These are phyloP conservation scores for Phortica okadai DNA, from an alignment of 2,888 invertebrate species.

Conservation along the genomic window DNA sequence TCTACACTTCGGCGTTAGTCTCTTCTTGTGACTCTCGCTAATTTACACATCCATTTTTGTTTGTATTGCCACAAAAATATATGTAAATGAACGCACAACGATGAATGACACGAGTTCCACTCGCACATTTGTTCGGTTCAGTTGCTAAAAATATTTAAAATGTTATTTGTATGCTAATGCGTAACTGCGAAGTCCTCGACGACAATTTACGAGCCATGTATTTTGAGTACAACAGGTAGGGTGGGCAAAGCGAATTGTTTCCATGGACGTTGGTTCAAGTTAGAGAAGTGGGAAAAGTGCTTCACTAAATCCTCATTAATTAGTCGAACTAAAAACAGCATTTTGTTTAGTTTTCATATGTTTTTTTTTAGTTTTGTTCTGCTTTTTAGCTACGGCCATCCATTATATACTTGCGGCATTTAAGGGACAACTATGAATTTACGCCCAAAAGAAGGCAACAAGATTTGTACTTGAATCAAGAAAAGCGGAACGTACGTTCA, in stretches of 20 bases:
- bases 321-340: slow-evolving; percentile 69
- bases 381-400: background rate
- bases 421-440: background rate
- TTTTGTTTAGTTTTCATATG: slow-evolving; percentile 50
- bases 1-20: background rate
- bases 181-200: slow-evolving; percentile 34
- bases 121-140: background rate
- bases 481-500: background rate
- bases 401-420: background rate
- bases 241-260: too few species aligned
- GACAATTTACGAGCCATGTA: background rate
- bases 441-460: slow-evolving; percentile 25
- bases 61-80: background rate
- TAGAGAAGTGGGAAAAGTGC: slow-evolving; percentile 15
- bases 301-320: slow-evolving; percentile 72
- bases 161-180: slow-evolving; percentile 70
- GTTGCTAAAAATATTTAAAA: slow-evolving; percentile 66
- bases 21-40: background rate
- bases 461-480: background rate
- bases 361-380: background rate
- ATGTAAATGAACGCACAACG: background rate
- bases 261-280: background rate
- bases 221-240: too few species aligned
- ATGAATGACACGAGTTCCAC: background rate
- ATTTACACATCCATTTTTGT: slow-evolving; percentile 19